Conservation (phyloP, 2,888 invertebrate genomes). For the Ectropis crepuscularia region DNA sequence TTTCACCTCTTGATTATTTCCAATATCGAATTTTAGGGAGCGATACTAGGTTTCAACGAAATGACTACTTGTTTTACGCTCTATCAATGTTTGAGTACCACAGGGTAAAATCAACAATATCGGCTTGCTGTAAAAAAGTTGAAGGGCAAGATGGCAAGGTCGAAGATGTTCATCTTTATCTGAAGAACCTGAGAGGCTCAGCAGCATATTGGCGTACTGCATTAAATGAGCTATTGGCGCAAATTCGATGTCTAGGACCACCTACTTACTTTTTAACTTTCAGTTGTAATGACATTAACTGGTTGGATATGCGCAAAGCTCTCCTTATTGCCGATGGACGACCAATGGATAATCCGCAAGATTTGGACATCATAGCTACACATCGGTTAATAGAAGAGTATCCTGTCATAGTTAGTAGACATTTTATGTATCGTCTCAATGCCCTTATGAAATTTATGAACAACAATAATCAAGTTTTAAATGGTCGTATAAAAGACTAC, state of each 20-base stretch:
- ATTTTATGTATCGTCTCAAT: conserved; percentile 5
- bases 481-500: neutral
- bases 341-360: too few relatives aligned
- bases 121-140: conserved; percentile 1
- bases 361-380: neutral
- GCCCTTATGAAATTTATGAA: conserved; percentile 1
- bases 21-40: neutral
- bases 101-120: neutral
- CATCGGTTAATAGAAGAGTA: neutral
- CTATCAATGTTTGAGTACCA: conserved; percentile 6
- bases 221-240: neutral
- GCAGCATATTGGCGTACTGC: conserved; percentile 7
- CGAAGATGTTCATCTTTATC: conserved; percentile 1
- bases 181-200: conserved; percentile 2
- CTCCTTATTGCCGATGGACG: neutral
- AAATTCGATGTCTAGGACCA: conserved; percentile 8
- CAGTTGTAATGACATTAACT: conserved; percentile 1
- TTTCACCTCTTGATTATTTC: too few relatives aligned
- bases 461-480: neutral
- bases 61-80: conserved; percentile 9
- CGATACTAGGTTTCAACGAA: conserved; percentile 6
- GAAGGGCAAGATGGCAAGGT: neutral
- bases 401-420: conserved; percentile 1
- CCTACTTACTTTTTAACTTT: conserved; percentile 3
- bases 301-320: neutral